Percentiles rank a stretch among this genome's conserved stretches.
phyloP scores from a whole-genome alignment of 2,113 vertebrate genomes.

The Phyllostomus discolor region DNA sequence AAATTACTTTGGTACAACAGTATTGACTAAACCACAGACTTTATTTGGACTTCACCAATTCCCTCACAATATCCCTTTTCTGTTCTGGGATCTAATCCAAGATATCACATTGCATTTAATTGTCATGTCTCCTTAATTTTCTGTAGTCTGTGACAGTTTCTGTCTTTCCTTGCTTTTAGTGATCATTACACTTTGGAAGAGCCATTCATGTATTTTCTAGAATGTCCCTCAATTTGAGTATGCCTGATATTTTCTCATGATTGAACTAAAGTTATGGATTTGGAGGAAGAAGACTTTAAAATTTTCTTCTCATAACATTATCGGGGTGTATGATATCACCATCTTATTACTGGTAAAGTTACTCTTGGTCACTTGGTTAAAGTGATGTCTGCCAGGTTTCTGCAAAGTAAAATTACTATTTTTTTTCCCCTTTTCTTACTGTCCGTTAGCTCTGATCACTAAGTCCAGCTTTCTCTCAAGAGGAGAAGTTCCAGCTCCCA shows the following conservation, averaged over 20 bases:
- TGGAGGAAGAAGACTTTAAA: not conserved
- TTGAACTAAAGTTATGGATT: not conserved
- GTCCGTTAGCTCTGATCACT: not conserved
- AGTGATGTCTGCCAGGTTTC: not conserved
- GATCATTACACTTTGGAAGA: not conserved
- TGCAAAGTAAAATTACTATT: not conserved
- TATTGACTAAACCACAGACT: not conserved
- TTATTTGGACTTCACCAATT: not conserved
- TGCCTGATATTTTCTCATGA: not conserved
- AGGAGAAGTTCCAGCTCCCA: not conserved
- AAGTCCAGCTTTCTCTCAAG: not conserved
- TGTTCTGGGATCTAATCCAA: not conserved
- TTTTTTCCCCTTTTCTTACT: not conserved
- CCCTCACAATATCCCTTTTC: not conserved
- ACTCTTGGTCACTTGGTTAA: conserved; percentile 1
- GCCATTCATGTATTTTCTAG: not conserved
- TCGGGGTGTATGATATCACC: not conserved
- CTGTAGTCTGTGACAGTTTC: not conserved
- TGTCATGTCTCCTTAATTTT: not conserved
- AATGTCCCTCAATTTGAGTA: not conserved
- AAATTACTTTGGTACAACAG: not conserved
- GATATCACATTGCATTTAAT: not conserved
- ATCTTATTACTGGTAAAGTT: not conserved
- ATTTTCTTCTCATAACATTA: not conserved
- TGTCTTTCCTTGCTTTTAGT: not conserved